phyloP scores from a whole-genome alignment of 2,888 invertebrate species.

The Alviniconcha strummeri region DNA sequence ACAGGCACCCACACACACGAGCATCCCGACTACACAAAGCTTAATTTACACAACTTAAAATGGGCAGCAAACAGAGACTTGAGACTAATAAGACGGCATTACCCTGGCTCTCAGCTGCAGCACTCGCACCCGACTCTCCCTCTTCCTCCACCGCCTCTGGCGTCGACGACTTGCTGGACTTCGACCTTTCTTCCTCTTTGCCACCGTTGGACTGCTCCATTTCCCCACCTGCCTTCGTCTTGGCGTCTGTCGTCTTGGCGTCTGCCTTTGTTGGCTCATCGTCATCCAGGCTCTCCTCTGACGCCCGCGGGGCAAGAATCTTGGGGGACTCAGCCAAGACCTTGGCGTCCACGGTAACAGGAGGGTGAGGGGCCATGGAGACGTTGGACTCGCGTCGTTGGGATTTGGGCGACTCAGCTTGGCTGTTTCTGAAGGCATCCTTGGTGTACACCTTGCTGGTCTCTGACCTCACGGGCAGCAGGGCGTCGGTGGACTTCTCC shows the following conservation, averaged over 20 bases:
- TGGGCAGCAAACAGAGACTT: too few species aligned
- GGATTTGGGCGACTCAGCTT: constrained; percentile 7
- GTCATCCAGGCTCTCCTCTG: constrained; percentile 14
- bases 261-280: background rate
- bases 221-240: background rate
- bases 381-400: background rate
- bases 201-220: constrained; percentile 11
- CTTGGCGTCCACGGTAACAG: background rate
- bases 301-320: background rate
- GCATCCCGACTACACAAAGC: too few species aligned
- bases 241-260: background rate
- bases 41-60: too few species aligned
- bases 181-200: constrained; percentile 19
- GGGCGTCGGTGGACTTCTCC: constrained; percentile 32
- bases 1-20: too few species aligned
- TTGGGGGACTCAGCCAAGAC: background rate
- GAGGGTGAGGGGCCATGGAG: background rate
- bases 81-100: too few species aligned
- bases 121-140: background rate
- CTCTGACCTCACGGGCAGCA: constrained; percentile 19
- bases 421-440: background rate
- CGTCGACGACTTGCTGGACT: constrained; percentile 11
- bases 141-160: constrained; percentile 17
- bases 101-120: too few species aligned
- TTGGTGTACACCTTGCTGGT: constrained; percentile 24